Conservation (phyloP, 2,888 invertebrate genomes). For the Stenolophus ochropezus region DNA sequence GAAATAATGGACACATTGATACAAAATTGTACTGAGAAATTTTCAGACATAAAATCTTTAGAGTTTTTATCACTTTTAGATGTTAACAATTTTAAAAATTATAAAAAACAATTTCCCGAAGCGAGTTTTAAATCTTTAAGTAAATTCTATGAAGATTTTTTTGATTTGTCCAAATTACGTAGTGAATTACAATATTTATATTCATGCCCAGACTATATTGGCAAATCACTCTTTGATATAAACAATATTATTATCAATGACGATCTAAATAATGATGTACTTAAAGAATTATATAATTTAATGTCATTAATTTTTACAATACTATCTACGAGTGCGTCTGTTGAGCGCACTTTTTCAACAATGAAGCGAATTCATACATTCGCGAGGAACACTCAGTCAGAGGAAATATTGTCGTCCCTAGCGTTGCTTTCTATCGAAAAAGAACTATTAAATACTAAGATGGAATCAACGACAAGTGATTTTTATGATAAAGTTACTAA, state of each 20-base stretch:
- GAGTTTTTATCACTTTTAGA: not conserved
- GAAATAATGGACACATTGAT: not conserved
- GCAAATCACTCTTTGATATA: not conserved
- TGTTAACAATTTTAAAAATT: not conserved
- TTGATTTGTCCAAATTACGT: conserved; percentile 3
- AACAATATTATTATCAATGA: not conserved
- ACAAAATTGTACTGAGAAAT: not conserved
- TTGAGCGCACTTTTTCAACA: conserved; percentile 8
- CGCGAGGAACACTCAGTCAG: not conserved
- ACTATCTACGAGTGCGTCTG: not conserved
- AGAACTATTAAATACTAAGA: too few species aligned
- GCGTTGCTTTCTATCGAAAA: conserved; percentile 20
- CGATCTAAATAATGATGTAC: too few species aligned
- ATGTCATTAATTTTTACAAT: conserved; percentile 8
- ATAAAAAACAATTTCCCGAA: not conserved
- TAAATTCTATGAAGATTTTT: not conserved
- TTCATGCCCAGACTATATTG: not conserved
- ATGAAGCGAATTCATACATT: conserved; percentile 13
- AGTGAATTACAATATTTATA: not conserved
- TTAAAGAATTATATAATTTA: not conserved
- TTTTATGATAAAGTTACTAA: too few species aligned
- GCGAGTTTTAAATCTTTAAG: not conserved
- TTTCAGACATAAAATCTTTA: not conserved
- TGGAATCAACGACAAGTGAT: too few species aligned
- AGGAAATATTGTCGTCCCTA: conserved; percentile 9